Conservation (phyloP, 1,140 invertebrate species). For the Cardiocondyla obscurior region DNA sequence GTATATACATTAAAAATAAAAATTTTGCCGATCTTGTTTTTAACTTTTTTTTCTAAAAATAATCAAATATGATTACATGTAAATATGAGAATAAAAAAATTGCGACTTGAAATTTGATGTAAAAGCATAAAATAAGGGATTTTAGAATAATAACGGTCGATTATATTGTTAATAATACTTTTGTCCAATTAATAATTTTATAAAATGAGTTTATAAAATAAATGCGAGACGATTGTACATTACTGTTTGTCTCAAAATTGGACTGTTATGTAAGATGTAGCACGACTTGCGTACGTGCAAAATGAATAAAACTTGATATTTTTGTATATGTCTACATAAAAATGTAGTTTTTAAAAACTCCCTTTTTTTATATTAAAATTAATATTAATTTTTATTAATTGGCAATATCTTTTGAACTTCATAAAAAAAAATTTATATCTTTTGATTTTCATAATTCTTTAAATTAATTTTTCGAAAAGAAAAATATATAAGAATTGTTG, state of each 20-base stretch:
- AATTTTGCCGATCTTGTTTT: neutral
- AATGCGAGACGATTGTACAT: constrained; percentile 68
- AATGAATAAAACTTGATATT: constrained; percentile 81
- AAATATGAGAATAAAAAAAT: neutral
- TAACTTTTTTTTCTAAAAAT: neutral
- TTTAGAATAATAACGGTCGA: neutral
- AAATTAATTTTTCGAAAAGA: neutral
- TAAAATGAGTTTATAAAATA: constrained; percentile 55
- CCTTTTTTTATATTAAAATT: neutral
- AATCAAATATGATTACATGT: neutral
- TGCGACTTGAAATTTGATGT: neutral
- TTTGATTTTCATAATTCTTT: neutral
- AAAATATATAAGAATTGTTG: neutral
- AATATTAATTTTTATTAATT: constrained; percentile 1
- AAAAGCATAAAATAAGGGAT: neutral
- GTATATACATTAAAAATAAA: neutral
- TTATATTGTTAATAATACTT: constrained; percentile 64
- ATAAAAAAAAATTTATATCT: constrained; percentile 23
- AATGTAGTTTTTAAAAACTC: constrained; percentile 22
- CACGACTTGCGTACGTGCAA: constrained; percentile 60
- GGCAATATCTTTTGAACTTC: constrained; percentile 46
- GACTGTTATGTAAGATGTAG: constrained; percentile 71
- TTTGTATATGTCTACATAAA: constrained; percentile 74
- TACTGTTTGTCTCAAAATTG: constrained; percentile 66
- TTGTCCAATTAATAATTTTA: constrained; percentile 73